Evolutionary conservation across 2,113 vertebrate species (phyloP).

Genomic region (Perca flavescens): DNA sequence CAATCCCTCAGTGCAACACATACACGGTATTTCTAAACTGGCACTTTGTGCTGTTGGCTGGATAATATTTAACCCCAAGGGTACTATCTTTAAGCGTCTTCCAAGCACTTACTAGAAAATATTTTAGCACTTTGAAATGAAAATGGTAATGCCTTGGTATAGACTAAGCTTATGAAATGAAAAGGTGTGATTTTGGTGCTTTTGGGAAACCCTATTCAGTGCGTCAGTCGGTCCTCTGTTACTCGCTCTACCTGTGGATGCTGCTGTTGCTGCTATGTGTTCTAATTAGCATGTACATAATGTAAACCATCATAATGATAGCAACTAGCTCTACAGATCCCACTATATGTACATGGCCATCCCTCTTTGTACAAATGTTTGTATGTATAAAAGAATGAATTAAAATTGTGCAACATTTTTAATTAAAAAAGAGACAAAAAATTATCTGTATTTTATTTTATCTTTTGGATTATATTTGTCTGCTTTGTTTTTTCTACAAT

Average conservation of each 20-base stretch:
- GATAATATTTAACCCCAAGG: conserved; percentile 49
- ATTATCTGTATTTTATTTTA: conserved; percentile 85
- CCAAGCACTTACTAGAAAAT: conserved; percentile 67
- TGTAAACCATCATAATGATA: conserved; percentile 92
- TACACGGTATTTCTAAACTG: conserved; percentile 57
- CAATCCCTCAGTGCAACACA: conserved; percentile 38
- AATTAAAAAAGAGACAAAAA: conserved; percentile 81
- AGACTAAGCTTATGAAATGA: conserved; percentile 40
- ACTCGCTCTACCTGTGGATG: conserved; percentile 79
- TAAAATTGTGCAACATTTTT: conserved; percentile 83
- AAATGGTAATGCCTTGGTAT: conserved; percentile 60
- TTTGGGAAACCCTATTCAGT: conserved; percentile 74
- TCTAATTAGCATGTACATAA: conserved; percentile 90
- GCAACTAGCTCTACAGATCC: conserved; percentile 89
- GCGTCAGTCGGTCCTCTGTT: conserved; percentile 59
- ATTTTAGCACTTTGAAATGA: conserved; percentile 73
- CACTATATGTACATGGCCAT: conserved; percentile 88
- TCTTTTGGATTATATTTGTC: conserved; percentile 85
- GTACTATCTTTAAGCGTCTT: conserved; percentile 45
- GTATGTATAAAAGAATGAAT: conserved; percentile 86
- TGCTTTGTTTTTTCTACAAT: conserved; percentile 76
- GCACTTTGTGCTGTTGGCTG: conserved; percentile 55
- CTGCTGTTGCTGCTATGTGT: conserved; percentile 85
- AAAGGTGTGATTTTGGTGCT: conserved; percentile 59
- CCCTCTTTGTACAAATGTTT: conserved; percentile 92